Evolutionary conservation across 2,797 vertebrate species (phyloP).

Genomic region (Chelonia mydas): DNA sequence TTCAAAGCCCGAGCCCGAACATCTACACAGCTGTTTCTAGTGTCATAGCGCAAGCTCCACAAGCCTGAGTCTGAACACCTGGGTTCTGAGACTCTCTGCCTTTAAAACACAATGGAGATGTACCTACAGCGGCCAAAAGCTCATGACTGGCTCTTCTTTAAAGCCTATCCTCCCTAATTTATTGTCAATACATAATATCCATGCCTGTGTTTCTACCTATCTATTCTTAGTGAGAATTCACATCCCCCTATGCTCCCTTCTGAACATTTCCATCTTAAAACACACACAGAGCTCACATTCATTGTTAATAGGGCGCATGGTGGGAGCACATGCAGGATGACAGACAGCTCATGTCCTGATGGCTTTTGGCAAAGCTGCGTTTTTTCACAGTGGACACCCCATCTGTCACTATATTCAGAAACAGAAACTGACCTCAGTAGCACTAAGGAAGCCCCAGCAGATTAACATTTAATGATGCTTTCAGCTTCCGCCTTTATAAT

Average conservation of each 20-base stretch:
- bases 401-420: constrained; percentile 66
- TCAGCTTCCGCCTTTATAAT: constrained; percentile 55
- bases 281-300: background rate
- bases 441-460: constrained; percentile 61
- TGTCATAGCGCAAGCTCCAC: background rate
- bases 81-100: background rate
- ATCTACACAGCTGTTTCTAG: background rate
- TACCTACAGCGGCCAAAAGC: background rate
- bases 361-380: background rate
- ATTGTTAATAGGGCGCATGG: background rate
- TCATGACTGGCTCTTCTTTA: background rate
- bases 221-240: background rate
- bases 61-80: background rate
- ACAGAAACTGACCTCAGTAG: constrained; percentile 61
- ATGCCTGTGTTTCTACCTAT: rapidly evolving
- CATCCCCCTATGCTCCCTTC: background rate
- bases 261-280: background rate
- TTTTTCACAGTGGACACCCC: constrained; percentile 58
- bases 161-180: background rate
- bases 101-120: background rate
- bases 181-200: rapidly evolving
- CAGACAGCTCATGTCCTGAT: background rate
- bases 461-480: constrained; percentile 78
- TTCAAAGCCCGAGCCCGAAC: background rate
- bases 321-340: rapidly evolving